phyloP scores from a whole-genome alignment of 2,797 vertebrate species.

The Triplophysa bombifrons region DNA sequence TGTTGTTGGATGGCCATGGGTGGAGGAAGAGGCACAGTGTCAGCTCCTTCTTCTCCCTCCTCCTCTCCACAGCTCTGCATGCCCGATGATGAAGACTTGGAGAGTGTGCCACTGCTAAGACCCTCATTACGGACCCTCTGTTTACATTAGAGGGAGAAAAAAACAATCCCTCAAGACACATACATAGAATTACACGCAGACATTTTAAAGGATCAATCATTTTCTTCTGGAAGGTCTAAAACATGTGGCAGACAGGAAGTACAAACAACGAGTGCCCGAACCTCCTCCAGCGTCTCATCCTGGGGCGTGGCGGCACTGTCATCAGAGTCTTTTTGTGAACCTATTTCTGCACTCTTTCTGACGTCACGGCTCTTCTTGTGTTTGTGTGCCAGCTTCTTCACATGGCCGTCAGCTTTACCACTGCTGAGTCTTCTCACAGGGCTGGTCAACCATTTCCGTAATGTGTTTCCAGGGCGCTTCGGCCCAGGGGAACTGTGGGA shows the following conservation, averaged over 20 bases:
- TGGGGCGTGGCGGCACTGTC: slow-evolving; percentile 96
- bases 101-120: slow-evolving; percentile 94
- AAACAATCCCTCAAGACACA: not conserved
- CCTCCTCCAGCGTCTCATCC: slow-evolving; percentile 96
- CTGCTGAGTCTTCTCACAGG: slow-evolving; percentile 96
- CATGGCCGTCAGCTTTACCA: slow-evolving; percentile 94
- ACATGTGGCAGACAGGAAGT: not conserved
- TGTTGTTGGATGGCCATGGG: slow-evolving; percentile 99
- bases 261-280: slow-evolving; percentile 61
- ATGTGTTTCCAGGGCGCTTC: slow-evolving; percentile 94
- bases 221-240: no score
- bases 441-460: slow-evolving; percentile 98
- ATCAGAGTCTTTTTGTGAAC: slow-evolving; percentile 95
- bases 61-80: slow-evolving; percentile 99
- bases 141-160: not conserved
- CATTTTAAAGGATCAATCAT: no score
- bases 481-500: slow-evolving; percentile 95
- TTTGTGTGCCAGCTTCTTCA: slow-evolving; percentile 96
- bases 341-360: slow-evolving; percentile 89
- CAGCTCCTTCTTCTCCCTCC: slow-evolving; percentile 94
- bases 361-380: slow-evolving; percentile 96
- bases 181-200: no score
- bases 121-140: slow-evolving; percentile 97
- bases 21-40: slow-evolving; percentile 92
- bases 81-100: slow-evolving; percentile 97